Evolutionary conservation across 1,140 invertebrate genomes (phyloP).

Genomic region (Watersipora subatra): DNA sequence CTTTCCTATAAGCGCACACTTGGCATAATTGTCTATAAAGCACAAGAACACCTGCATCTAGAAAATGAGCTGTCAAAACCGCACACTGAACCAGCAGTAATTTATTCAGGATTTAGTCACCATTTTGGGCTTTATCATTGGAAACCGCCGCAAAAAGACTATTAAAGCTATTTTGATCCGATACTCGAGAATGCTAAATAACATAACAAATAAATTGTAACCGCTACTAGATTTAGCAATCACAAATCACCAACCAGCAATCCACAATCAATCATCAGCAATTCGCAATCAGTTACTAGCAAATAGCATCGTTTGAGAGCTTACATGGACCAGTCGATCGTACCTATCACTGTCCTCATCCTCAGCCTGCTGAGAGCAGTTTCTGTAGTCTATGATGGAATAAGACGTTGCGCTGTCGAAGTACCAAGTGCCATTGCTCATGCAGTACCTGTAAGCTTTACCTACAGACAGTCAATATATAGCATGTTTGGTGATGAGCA

Average conservation of each 20-base stretch:
- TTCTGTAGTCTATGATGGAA: background rate
- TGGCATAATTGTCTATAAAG: too few species aligned
- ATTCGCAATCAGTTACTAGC: background rate
- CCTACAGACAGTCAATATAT: background rate
- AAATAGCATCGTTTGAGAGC: background rate
- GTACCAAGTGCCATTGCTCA: background rate
- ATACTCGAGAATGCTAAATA: background rate
- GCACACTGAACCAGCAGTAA: too few species aligned
- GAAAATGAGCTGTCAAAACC: too few species aligned
- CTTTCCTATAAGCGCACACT: too few species aligned
- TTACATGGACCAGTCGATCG: too few species aligned
- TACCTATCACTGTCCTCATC: too few species aligned
- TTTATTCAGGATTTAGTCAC: too few species aligned
- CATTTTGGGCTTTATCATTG: too few species aligned
- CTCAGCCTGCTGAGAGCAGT: background rate
- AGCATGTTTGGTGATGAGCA: background rate
- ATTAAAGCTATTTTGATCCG: background rate
- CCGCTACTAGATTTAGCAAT: background rate
- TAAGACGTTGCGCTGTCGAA: background rate
- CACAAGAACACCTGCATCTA: too few species aligned
- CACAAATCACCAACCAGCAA: background rate
- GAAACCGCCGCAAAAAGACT: too few species aligned
- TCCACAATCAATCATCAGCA: background rate
- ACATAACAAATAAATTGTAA: background rate
- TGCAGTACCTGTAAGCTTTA: background rate